Conservation (phyloP, 2,797 vertebrate genomes). For the Muraenolepis orangiensis region DNA sequence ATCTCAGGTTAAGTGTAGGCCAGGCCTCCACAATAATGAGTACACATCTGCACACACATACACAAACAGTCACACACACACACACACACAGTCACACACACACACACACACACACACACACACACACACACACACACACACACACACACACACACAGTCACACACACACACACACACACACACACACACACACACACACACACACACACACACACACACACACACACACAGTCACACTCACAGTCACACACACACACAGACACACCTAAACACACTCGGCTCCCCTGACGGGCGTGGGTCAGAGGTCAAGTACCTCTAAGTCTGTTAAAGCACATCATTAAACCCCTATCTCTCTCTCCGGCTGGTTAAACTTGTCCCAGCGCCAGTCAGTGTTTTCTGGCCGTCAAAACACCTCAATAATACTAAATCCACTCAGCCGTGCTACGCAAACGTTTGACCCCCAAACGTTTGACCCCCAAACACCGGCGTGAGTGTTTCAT, state of each 20-base stretch:
- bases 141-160: constrained; percentile 9
- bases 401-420: constrained; percentile 52
- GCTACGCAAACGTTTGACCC: constrained; percentile 52
- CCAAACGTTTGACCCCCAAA: constrained; percentile 2
- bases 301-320: constrained; percentile 54
- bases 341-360: constrained; percentile 29
- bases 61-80: constrained; percentile 6
- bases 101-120: constrained; percentile 6
- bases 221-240: constrained; percentile 13
- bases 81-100: constrained; percentile 6
- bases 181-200: constrained; percentile 11
- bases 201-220: constrained; percentile 8
- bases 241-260: background rate
- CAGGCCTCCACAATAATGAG: background rate
- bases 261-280: constrained; percentile 9
- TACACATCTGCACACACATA: constrained; percentile 4
- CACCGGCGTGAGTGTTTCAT: background rate
- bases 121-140: constrained; percentile 6
- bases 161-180: constrained; percentile 2
- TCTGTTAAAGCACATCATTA: constrained; percentile 31
- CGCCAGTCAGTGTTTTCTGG: constrained; percentile 50
- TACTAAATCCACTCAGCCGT: constrained; percentile 57
- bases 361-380: constrained; percentile 54
- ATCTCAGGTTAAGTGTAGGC: constrained; percentile 4
- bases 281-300: constrained; percentile 23